A percentile compares a stretch with the other conserved stretches of the same genome.
phyloP scores from a whole-genome alignment of 2,797 vertebrate genomes.

The Gambelia wislizenii region DNA sequence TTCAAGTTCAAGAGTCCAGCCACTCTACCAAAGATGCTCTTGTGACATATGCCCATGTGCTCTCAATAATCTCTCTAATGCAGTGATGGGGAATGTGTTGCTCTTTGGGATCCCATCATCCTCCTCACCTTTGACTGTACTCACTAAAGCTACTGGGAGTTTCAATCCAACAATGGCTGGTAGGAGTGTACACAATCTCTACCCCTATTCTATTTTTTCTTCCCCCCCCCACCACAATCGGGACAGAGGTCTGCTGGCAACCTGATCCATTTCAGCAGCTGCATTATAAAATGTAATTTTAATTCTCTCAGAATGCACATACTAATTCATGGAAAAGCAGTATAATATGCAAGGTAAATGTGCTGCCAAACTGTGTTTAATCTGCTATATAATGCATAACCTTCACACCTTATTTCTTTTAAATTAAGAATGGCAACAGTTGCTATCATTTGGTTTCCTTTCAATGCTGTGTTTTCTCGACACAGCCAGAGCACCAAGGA shows the following conservation, averaged over 20 bases:
- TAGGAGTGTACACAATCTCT: not conserved
- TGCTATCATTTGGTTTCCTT: slow-evolving; percentile 59
- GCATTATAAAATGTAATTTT: slow-evolving; percentile 32
- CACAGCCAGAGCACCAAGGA: slow-evolving; percentile 48
- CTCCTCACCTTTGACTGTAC: too few relatives aligned
- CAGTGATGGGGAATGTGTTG: too few relatives aligned
- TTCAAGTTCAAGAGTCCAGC: too few relatives aligned
- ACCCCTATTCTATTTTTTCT: not conserved
- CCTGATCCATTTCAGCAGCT: not conserved
- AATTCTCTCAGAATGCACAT: slow-evolving; percentile 23
- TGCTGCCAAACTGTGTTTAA: slow-evolving; percentile 50
- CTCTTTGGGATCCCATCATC: too few relatives aligned
- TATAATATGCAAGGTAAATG: slow-evolving; percentile 17
- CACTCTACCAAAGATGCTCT: not conserved
- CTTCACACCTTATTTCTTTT: slow-evolving; percentile 69
- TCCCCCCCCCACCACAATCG: too few relatives aligned
- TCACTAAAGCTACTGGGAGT: not conserved
- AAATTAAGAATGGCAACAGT: slow-evolving; percentile 65
- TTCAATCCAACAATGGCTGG: not conserved
- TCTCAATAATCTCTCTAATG: too few relatives aligned
- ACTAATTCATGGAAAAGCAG: slow-evolving; percentile 36
- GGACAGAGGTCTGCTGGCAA: not conserved
- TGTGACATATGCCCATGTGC: too few relatives aligned
- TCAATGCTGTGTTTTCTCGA: slow-evolving; percentile 52
- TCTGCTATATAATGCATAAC: slow-evolving; percentile 64